These are phyloP conservation scores for Lampropteryx suffumata DNA, from an alignment of 2,888 invertebrate species.

Conservation along the genomic window DNA sequence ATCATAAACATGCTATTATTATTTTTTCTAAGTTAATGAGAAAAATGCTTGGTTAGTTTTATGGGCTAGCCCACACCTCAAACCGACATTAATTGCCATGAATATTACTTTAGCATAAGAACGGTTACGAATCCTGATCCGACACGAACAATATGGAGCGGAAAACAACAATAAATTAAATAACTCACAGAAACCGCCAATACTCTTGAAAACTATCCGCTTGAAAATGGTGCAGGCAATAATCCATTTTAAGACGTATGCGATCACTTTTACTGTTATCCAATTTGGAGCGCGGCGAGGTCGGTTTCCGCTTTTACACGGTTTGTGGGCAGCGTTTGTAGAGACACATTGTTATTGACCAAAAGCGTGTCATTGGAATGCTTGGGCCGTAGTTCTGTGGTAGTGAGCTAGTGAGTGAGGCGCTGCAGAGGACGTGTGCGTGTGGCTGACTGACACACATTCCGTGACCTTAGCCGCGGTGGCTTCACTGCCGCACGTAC, in stretches of 20 bases:
- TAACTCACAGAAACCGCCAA: slow-evolving; percentile 59
- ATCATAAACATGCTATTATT: slow-evolving; percentile 2
- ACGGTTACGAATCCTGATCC: slow-evolving; percentile 23
- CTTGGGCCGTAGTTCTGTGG: slow-evolving; percentile 39
- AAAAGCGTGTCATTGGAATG: slow-evolving; percentile 66
- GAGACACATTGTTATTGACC: slow-evolving; percentile 69
- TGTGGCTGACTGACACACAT: slow-evolving; percentile 72
- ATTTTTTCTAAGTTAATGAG: slow-evolving; percentile 1
- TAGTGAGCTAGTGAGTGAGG: slow-evolving; percentile 9
- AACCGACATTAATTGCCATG: slow-evolving; percentile 19
- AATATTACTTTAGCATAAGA: slow-evolving; percentile 25
- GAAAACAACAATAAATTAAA: slow-evolving; percentile 56
- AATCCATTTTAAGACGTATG: slow-evolving; percentile 73
- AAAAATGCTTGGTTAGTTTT: slow-evolving; percentile 1
- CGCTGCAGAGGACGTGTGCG: slow-evolving; percentile 57
- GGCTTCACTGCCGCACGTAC: slow-evolving; percentile 27
- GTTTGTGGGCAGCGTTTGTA: slow-evolving; percentile 63
- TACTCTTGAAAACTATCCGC: slow-evolving; percentile 61
- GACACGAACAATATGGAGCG: slow-evolving; percentile 37
- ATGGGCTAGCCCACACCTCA: slow-evolving; percentile 4
- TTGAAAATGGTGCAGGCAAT: slow-evolving; percentile 54
- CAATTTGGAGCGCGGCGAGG: slow-evolving; percentile 76
- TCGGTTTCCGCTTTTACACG: slow-evolving; percentile 80
- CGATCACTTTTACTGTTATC: slow-evolving; percentile 82
- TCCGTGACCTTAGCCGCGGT: slow-evolving; percentile 44